Conservation (phyloP, 2,888 invertebrate genomes). For the Marasmarcha lunaedactyla region DNA sequence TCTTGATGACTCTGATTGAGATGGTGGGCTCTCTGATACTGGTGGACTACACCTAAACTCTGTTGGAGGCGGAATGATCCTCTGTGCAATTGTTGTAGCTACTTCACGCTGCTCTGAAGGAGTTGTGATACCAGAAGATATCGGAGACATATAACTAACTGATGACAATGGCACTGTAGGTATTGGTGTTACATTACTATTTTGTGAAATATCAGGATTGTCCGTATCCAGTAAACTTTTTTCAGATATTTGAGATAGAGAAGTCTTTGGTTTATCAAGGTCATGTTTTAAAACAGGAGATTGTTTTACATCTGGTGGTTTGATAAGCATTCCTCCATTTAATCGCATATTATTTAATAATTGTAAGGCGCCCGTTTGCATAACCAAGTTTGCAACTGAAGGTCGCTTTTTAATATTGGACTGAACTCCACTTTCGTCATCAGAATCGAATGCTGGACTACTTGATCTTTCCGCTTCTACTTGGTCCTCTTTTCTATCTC, state of each 20-base stretch:
- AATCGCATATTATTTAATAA: constrained; percentile 65
- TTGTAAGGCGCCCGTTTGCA: constrained; percentile 72
- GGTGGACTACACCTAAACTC: constrained; percentile 79
- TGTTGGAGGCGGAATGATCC: constrained; percentile 80
- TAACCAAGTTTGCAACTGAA: constrained; percentile 76
- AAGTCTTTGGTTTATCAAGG: constrained; percentile 44
- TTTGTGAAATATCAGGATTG: constrained; percentile 49
- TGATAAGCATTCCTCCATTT: constrained; percentile 65
- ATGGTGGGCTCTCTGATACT: constrained; percentile 74
- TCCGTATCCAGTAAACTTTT: constrained; percentile 74
- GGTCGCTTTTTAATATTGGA: constrained; percentile 72
- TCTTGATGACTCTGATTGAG: constrained; percentile 64
- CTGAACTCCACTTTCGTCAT: constrained; percentile 85
- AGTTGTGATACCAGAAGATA: constrained; percentile 51
- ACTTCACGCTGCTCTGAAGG: constrained; percentile 56
- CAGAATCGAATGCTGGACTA: constrained; percentile 94
- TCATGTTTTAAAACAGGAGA: constrained; percentile 43
- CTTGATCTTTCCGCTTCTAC: constrained; percentile 84
- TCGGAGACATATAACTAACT: constrained; percentile 42
- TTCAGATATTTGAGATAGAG: constrained; percentile 74
- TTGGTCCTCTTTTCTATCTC: constrained; percentile 58
- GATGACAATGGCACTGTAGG: constrained; percentile 35
- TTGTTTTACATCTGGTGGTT: constrained; percentile 40
- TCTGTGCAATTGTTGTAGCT: constrained; percentile 70
- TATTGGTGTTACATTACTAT: constrained; percentile 32